Percentiles rank a stretch among this genome's conserved stretches.
Conservation (phyloP, 2,113 vertebrate genomes). For the Trogon surrucura region DNA sequence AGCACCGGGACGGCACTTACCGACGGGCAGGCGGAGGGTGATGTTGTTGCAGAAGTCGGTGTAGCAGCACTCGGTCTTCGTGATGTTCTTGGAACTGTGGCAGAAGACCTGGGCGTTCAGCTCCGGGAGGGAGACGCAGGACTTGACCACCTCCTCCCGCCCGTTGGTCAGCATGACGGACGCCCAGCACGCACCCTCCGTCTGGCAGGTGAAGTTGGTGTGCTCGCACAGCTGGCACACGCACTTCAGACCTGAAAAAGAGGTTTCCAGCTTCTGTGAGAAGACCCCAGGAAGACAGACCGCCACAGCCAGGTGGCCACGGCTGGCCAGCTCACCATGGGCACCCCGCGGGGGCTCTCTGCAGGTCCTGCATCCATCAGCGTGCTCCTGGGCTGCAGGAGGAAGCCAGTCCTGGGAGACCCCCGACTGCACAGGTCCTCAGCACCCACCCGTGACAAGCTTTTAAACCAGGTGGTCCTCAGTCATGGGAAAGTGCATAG, state of each 20-base stretch:
- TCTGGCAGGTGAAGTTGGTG: constrained; percentile 92
- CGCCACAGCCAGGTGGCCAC: fast-evolving
- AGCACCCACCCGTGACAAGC: fast-evolving
- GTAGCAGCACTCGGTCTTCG: constrained; percentile 94
- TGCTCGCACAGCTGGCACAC: constrained; percentile 90
- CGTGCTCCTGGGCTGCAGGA: no score
- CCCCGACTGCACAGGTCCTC: neutral
- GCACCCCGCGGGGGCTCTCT: fast-evolving
- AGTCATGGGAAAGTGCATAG: fast-evolving
- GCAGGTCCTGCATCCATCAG: no score
- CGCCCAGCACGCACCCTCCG: constrained; percentile 93
- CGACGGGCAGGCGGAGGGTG: constrained; percentile 85
- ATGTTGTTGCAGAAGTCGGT: constrained; percentile 97
- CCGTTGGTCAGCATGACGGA: constrained; percentile 93
- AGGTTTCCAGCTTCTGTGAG: neutral
- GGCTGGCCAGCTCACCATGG: fast-evolving
- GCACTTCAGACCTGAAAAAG: constrained; percentile 87
- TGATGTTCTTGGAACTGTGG: constrained; percentile 90
- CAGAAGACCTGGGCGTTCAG: constrained; percentile 93
- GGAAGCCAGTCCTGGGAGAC: fast-evolving
- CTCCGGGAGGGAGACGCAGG: constrained; percentile 88
- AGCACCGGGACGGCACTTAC: constrained; percentile 58
- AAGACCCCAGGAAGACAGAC: fast-evolving
- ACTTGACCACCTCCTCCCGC: constrained; percentile 88
- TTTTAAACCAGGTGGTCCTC: neutral